A percentile compares a stretch with the other conserved stretches of the same genome.
phyloP scores from a whole-genome alignment of 2,888 invertebrate species.

The Nymphalis urticae region DNA sequence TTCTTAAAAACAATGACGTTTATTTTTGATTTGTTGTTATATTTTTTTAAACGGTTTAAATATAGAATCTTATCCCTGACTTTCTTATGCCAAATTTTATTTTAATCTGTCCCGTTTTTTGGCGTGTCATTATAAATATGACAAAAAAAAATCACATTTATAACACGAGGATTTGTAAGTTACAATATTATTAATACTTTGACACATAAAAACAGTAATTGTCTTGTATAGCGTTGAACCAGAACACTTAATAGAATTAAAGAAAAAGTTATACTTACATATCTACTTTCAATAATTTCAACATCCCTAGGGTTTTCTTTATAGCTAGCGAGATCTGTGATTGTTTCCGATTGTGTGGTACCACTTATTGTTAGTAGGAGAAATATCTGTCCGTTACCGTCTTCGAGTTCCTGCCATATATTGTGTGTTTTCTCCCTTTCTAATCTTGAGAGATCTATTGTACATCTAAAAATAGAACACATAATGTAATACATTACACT shows the following conservation, averaged over 20 bases:
- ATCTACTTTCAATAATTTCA: constrained; percentile 83
- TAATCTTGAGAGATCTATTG: constrained; percentile 90
- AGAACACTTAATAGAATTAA: not conserved
- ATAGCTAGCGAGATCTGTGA: constrained; percentile 93
- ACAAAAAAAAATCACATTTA: too few relatives aligned
- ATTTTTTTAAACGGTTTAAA: too few relatives aligned
- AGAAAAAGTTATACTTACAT: constrained; percentile 79
- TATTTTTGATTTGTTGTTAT: too few relatives aligned
- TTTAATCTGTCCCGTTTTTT: too few relatives aligned
- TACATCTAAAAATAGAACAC: constrained; percentile 82
- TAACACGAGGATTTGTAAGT: too few relatives aligned
- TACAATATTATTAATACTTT: too few relatives aligned
- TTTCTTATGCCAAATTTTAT: too few relatives aligned
- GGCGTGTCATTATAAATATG: too few relatives aligned
- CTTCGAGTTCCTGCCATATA: constrained; percentile 94
- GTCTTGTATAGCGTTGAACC: too few relatives aligned
- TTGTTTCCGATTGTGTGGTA: constrained; percentile 95
- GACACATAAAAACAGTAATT: too few relatives aligned
- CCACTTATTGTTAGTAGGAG: constrained; percentile 96
- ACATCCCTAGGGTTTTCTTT: constrained; percentile 89
- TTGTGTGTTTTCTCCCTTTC: constrained; percentile 96
- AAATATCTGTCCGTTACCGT: constrained; percentile 93
- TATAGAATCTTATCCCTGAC: too few relatives aligned
- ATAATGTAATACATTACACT: not conserved
- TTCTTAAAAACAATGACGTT: too few relatives aligned